Base-by-base conservation (phyloP, 2,888 invertebrate species). In the Morpho achilles region DNA sequence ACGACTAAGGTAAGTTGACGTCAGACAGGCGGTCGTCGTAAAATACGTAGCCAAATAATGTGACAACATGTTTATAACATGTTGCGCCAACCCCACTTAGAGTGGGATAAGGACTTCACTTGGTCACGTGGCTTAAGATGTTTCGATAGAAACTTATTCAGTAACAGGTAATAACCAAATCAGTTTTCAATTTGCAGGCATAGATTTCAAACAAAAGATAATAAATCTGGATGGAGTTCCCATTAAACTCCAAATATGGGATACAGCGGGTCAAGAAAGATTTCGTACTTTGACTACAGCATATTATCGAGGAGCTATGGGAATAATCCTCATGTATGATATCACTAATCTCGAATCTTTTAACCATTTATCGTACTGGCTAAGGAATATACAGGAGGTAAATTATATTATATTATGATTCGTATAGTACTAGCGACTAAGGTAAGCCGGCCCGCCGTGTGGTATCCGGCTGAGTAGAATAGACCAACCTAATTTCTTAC, bases 231-330 rank as follows among this genome's bases (percentile, higher is more conserved):
- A 96, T 78, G 96, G 96, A 8, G 95, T 95, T 58, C 96, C 96
- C 53, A 95, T 96, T 72, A 96, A 96, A 82, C 89, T 95, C 53
- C 95, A 95, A 84, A 95, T 95, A 80, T 97, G 97, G 97, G 97
- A 97, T 78, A 97, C 97, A 0, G 96, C 97, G 8, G 97, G 97
- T 0, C 95, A 96, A 73, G 91, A 91, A 67, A 74, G 91, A 61
- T 96, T 96, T 82, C 92, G 96, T 45, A 96, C 97, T 7, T 86
- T 97, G 65, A 97, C 97, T 52, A 96, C 96, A 8, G 96, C 96
- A 6, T 97, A 97, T 83, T 97, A 96, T 82, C 91, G 97, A 50
- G 97, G 96, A 5, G 96, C 97, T 9, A 96, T 97, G 97, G 97
- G 97, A 54, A 96, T 97, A 70, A 92, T 97, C 50, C 92, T 97